Percentiles rank a stretch among this genome's conserved stretches.
Conservation (phyloP, 2,113 vertebrate species). For the Ophiodon elongatus region DNA sequence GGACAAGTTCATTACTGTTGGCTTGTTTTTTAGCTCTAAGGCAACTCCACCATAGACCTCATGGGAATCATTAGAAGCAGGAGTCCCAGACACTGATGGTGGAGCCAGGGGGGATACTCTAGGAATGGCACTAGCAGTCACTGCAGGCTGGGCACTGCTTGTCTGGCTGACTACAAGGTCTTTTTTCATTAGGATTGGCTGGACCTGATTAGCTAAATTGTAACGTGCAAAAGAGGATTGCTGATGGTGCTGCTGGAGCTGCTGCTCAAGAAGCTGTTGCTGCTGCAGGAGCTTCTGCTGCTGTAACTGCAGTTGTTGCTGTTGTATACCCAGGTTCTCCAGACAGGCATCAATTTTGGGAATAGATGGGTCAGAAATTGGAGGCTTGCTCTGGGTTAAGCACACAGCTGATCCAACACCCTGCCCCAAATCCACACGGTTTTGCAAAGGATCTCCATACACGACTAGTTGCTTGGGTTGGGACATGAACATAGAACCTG, state of each 20-base stretch:
- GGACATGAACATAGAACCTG: conserved; percentile 90
- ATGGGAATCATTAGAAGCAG: conserved; percentile 71
- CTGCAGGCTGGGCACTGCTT: conserved; percentile 80
- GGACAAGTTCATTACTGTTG: conserved; percentile 85
- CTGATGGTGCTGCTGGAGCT: conserved; percentile 87
- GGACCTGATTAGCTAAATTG: conserved; percentile 90
- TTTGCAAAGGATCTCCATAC: conserved; percentile 96
- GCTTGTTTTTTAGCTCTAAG: conserved; percentile 91
- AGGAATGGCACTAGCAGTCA: conserved; percentile 81
- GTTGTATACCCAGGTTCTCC: conserved; percentile 86
- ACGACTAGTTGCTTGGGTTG: conserved; percentile 92
- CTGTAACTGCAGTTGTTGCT: conserved; percentile 86
- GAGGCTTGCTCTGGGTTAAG: conserved; percentile 90
- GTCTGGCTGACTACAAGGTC: conserved; percentile 90
- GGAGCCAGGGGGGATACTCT: conserved; percentile 86
- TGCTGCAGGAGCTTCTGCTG: conserved; percentile 87
- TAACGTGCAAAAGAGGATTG: conserved; percentile 93
- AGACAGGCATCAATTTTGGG: conserved; percentile 88
- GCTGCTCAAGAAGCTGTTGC: conserved; percentile 86
- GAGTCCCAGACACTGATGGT: conserved; percentile 74
- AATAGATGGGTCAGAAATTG: conserved; percentile 82
- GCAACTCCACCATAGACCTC: conserved; percentile 88
- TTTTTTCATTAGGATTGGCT: conserved; percentile 88
- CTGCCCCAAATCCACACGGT: conserved; percentile 94
- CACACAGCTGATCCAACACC: conserved; percentile 92